Conservation (phyloP, 2,888 invertebrate genomes). For the Mimas tiliae region DNA sequence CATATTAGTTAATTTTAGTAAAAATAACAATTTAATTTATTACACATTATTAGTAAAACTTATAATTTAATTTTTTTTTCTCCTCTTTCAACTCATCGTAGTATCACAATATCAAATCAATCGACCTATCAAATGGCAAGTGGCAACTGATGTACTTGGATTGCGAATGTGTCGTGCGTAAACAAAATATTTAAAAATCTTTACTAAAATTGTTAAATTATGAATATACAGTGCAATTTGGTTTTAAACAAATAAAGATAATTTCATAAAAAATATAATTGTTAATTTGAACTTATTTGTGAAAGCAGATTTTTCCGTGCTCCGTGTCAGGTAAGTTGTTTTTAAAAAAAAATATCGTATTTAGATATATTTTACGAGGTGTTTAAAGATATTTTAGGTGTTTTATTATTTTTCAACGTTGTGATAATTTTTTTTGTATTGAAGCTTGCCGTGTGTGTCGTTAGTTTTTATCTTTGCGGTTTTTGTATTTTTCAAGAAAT, state of each 20-base stretch:
- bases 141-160: slow-evolving; percentile 27
- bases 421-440: slow-evolving; percentile 16
- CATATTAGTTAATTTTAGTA: not conserved
- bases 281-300: not conserved
- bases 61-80: not conserved
- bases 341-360: slow-evolving; percentile 28
- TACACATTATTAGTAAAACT: not conserved
- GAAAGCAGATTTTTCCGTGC: not conserved
- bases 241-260: not conserved
- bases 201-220: too few relatives aligned
- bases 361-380: not conserved
- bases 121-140: slow-evolving; percentile 44
- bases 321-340: slow-evolving; percentile 30
- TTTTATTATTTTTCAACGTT: not conserved
- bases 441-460: slow-evolving; percentile 25
- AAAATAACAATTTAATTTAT: not conserved
- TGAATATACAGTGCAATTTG: slow-evolving; percentile 7
- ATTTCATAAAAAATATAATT: not conserved
- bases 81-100: slow-evolving; percentile 18
- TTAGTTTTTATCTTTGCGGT: slow-evolving; percentile 15
- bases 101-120: slow-evolving; percentile 48
- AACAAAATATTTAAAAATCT: too few relatives aligned
- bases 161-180: slow-evolving; percentile 45
- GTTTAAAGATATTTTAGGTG: not conserved
- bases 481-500: not conserved